Conservation (phyloP, 2,113 vertebrate species). For the Forbesichthys papilliferus region DNA sequence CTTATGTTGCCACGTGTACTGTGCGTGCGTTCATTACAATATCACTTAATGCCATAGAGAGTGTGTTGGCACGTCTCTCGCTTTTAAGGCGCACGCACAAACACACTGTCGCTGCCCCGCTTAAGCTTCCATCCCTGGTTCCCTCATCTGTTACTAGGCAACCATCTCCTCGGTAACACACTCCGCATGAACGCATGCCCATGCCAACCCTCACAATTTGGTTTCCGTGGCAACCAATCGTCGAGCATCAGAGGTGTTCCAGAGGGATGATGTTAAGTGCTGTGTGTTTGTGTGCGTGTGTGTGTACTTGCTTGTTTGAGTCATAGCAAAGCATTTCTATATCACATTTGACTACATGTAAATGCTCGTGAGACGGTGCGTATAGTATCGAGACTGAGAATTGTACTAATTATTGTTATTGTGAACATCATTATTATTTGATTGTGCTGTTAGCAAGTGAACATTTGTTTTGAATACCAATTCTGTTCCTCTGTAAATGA, state of each 20-base stretch:
- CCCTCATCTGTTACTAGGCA: slow-evolving; percentile 75
- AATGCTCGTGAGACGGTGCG: too few species aligned
- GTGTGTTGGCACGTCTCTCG: background rate
- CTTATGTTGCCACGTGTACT: background rate
- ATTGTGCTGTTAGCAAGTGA: background rate
- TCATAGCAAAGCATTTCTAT: too few species aligned
- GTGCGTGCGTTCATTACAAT: background rate
- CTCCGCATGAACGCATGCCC: slow-evolving; percentile 68
- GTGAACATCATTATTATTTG: background rate
- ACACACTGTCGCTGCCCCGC: slow-evolving; percentile 49
- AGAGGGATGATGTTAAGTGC: background rate
- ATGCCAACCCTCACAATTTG: slow-evolving; percentile 66
- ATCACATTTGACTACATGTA: too few species aligned
- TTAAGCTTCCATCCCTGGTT: slow-evolving; percentile 37
- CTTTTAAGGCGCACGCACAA: background rate
- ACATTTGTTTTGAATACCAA: slow-evolving; percentile 6
- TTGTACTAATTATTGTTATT: background rate
- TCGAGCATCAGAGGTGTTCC: slow-evolving; percentile 38
- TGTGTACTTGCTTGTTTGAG: background rate
- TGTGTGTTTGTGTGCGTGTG: background rate
- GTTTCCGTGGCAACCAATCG: slow-evolving; percentile 69
- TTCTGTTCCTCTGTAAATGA: background rate
- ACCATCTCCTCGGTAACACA: slow-evolving; percentile 75
- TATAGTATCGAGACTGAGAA: background rate
- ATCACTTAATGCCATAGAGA: too few species aligned